Percentiles rank a stretch among this genome's conserved stretches.
Conservation (phyloP, 1,140 invertebrate genomes). For the Sitobion miscanthi region DNA sequence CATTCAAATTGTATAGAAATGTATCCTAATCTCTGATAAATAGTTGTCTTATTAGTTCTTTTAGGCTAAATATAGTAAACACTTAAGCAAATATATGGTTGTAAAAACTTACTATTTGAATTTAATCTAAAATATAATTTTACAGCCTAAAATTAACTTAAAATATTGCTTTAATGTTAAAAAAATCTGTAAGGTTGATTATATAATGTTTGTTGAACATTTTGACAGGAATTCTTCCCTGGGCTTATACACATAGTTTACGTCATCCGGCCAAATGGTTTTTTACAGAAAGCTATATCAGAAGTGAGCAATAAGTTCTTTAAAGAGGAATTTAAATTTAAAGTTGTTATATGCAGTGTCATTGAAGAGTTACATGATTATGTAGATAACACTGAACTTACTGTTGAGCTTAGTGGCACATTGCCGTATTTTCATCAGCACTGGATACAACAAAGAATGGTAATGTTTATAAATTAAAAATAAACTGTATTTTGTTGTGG, state of each 20-base stretch:
- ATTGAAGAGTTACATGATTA: slow-evolving; percentile 85
- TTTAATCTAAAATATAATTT: not conserved
- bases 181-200: not conserved
- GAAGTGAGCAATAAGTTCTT: slow-evolving; percentile 94
- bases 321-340: slow-evolving; percentile 93
- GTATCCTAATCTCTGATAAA: slow-evolving; percentile 30
- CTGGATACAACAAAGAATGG: slow-evolving; percentile 96
- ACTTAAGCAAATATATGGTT: not conserved
- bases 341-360: slow-evolving; percentile 74
- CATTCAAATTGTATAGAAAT: slow-evolving; percentile 21
- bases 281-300: slow-evolving; percentile 93
- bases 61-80: not conserved
- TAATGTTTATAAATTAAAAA: slow-evolving; percentile 66
- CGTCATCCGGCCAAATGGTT: slow-evolving; percentile 87
- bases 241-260: slow-evolving; percentile 91
- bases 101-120: not conserved
- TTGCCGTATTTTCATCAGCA: slow-evolving; percentile 91
- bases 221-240: slow-evolving; percentile 88
- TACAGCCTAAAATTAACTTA: not conserved
- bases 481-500: not conserved
- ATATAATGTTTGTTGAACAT: slow-evolving; percentile 56
- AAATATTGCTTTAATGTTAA: not conserved
- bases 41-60: slow-evolving; percentile 23
- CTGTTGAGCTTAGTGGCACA: slow-evolving; percentile 85
- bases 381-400: slow-evolving; percentile 84